Evolutionary conservation across 2,797 vertebrate species (phyloP), one percentile per base, ranked within the genome.

Genomic region (Borostomias antarcticus): DNA sequence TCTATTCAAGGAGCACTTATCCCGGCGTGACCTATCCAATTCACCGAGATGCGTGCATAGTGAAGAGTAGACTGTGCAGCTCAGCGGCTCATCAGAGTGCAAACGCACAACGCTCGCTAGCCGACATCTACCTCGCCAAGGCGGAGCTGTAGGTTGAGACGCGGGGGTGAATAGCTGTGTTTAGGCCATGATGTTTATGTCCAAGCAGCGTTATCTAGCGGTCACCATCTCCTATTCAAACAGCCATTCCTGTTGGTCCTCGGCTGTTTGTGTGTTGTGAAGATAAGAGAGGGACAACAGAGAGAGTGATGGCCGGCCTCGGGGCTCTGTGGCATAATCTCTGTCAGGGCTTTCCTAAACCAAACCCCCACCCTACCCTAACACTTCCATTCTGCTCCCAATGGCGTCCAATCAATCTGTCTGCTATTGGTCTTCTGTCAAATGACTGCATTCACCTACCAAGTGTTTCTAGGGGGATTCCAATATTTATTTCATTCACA

Each of bases 221-320:
- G n/a, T n/a, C n/a, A n/a, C n/a, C n/a, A n/a, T n/a, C n/a, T n/a
- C 3, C 28, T 48, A 64, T 26, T 21, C 17, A 50, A 13, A 40
- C n/a, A n/a, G n/a, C n/a, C n/a, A n/a, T n/a, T n/a, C n/a, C n/a
- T n/a, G n/a, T 35, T n/a, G 10, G 10, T 47, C 69, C 37, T 26
- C 8, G 47, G 25, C 17, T 62, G 66, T 26, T 69, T 51, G 30
- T 70, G 64, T 64, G 68, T 53, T 37, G 21, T 64, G 25, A 25
- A 73, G 57, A 71, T 68, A 64, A 64, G 45, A 67, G 64, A 48
- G 48, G 28, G 9, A 35, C 58, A 50, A 70, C 29, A 70, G 37
- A 6, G n/a, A n/a, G 53, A 57, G 29, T 15, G 28, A 15, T 52
- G 17, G 25, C 23, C 35, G 4, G 28, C 26, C 62, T 64, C 57